These are phyloP conservation scores for Rallus limicola DNA, from an alignment of 2,113 vertebrate genomes.

Conservation along the genomic window DNA sequence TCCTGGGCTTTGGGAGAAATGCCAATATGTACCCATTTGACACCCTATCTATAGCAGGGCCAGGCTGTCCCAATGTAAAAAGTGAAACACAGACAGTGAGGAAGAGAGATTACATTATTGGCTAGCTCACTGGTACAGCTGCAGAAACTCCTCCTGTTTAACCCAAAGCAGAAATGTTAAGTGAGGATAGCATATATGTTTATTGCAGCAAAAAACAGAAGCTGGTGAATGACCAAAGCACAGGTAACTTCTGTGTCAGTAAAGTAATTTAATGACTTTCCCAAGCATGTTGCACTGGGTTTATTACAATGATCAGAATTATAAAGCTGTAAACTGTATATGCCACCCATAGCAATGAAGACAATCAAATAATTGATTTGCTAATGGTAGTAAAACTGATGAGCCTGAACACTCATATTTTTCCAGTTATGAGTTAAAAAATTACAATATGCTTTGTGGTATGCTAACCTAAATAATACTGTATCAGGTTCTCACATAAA, in stretches of 20 bases:
- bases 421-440: background rate
- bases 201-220: background rate
- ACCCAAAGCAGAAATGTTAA: background rate
- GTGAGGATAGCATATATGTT: background rate
- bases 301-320: background rate
- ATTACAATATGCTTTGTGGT: background rate
- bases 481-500: background rate
- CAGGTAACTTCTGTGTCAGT: background rate
- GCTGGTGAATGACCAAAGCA: background rate
- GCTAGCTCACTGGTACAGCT: background rate
- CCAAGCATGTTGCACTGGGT: background rate
- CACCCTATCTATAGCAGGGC: background rate
- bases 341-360: background rate
- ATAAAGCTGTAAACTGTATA: background rate
- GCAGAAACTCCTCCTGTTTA: background rate
- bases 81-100: background rate
- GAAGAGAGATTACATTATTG: background rate
- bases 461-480: background rate
- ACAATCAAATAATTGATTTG: background rate
- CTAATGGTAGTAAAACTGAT: background rate
- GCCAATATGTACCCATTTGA: background rate
- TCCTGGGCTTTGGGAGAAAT: background rate
- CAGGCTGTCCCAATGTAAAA: background rate
- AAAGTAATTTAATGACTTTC: background rate
- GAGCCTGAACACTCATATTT: background rate